Evolutionary conservation across 2,888 invertebrate genomes (phyloP), one percentile per base, ranked within the genome.

Genomic region (Melieria crassipennis): DNA sequence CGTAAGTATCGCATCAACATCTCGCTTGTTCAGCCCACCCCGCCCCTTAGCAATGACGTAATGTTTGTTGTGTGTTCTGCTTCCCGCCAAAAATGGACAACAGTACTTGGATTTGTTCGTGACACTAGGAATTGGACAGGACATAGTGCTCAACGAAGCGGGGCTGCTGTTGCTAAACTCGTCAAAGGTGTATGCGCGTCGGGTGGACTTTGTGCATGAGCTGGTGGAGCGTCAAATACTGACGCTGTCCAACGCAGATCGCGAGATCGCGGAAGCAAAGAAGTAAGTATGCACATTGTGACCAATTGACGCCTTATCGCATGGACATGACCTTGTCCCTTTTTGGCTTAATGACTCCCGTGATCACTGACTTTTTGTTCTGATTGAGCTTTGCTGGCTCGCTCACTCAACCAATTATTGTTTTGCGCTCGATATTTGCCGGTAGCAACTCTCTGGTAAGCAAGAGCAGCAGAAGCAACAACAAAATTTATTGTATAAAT

Each of bases 161-260:
- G 82, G 82, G 4, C 78, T 79, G 48, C 73, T 84, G 43, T 75
- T 86, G 5, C 75, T 82, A 7, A 83, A 80, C 66, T 81, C 83
- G 4, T 80, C 84, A 0, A 81, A 82, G 75, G 81, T 86, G 69
- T 86, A 84, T 73, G 78, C 79, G 0, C 80, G 83, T 69, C 81
- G 85, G 47, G 84, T 85, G 9, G 86, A 86, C 56, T 78, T 77
- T 43, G 73, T 86, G 56, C 78, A 81, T 58, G 79, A 83, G 61
- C 70, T 77, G n/a, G 80, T 83, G 46, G 78, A 81, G 64, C 77
- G 80, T 7, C 80, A 83, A 47, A 78, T 83, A 52, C 70, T 80
- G 11, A 77, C 81, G 0, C 69, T 85, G 52, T 75, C 78, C 13
- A 76, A 73, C 66, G 77, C 80, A 4, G 80, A 80, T 47, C 73